Evolutionary conservation across 2,888 invertebrate genomes (phyloP), one percentile per base, ranked within the genome.

Genomic region (Euspilapteryx auroguttella): DNA sequence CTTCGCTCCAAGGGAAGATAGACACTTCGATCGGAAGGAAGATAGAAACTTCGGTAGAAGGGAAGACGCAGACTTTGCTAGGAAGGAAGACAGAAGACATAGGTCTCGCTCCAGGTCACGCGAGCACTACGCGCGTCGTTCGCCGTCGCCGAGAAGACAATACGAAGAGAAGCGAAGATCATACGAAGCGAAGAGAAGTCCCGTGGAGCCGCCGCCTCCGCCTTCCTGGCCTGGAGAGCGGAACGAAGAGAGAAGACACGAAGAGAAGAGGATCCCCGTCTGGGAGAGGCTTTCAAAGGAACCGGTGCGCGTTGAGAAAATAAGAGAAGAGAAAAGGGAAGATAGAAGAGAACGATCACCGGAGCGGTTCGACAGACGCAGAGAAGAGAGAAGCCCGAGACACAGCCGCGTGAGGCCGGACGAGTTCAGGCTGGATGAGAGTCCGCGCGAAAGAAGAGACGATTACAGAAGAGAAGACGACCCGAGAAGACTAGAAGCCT

Each of bases 141-240:
- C n/a, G n/a, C n/a, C n/a, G n/a, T n/a, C n/a, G n/a, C n/a, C n/a
- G n/a, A n/a, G n/a, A n/a, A n/a, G n/a, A n/a, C n/a, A n/a, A n/a
- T n/a, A n/a, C n/a, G n/a, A n/a, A n/a, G n/a, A n/a, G n/a, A n/a
- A n/a, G n/a, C n/a, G n/a, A n/a, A n/a, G n/a, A n/a, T n/a, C n/a
- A n/a, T n/a, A 17, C 8, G 17, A 17, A 17, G 8, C 5, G 17
- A 17, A 8, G 8, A 17, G 17, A 17, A 17, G 17, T 8, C 17
- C 17, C 17, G 17, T 17, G 8, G 17, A 5, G 8, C 5, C 64
- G 1, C 71, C 71, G 0, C 69, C 66, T 1, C 68, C 71, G 0
- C 69, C 71, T 0, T 25, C 40, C 2, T 69, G 69, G 71, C 66
- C 69, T 1, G 64, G 54, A 9, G 56, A 8, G 17, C 5, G 8